Evolutionary conservation across 2,797 vertebrate species (phyloP).

Genomic region (Sebastes elongatus): DNA sequence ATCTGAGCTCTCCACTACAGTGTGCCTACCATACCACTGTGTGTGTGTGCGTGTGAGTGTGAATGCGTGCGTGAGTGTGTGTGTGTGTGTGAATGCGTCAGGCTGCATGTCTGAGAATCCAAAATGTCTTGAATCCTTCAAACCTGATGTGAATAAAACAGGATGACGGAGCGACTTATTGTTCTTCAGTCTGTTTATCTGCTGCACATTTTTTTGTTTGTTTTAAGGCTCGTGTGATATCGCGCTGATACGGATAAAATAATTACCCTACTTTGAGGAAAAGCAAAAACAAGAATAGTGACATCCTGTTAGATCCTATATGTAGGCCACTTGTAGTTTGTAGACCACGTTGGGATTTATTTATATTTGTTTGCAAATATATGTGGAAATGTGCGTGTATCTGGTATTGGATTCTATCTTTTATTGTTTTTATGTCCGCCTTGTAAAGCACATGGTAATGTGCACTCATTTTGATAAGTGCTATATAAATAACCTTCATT

Average conservation of each 20-base stretch:
- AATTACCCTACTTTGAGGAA: neutral
- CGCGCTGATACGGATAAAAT: no score
- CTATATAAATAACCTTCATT: no score
- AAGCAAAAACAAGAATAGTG: neutral
- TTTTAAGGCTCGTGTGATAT: neutral
- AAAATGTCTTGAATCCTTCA: constrained; percentile 59
- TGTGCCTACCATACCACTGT: constrained; percentile 66
- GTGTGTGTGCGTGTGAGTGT: constrained; percentile 33
- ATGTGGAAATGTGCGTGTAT: no score
- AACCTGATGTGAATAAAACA: constrained; percentile 75
- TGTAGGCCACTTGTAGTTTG: no score
- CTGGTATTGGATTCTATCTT: no score
- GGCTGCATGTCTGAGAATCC: constrained; percentile 57
- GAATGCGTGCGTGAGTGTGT: neutral
- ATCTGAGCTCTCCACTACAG: constrained; percentile 59
- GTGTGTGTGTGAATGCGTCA: neutral
- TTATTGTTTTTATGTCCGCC: no score
- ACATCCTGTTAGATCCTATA: no score
- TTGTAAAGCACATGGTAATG: no score
- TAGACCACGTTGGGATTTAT: no score
- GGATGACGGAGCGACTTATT: constrained; percentile 21
- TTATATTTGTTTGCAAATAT: no score
- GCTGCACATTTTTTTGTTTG: neutral
- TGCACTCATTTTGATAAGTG: no score
- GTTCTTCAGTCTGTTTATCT: neutral